phyloP scores from a whole-genome alignment of 2,797 vertebrate species.

The Pelochelys cantorii region DNA sequence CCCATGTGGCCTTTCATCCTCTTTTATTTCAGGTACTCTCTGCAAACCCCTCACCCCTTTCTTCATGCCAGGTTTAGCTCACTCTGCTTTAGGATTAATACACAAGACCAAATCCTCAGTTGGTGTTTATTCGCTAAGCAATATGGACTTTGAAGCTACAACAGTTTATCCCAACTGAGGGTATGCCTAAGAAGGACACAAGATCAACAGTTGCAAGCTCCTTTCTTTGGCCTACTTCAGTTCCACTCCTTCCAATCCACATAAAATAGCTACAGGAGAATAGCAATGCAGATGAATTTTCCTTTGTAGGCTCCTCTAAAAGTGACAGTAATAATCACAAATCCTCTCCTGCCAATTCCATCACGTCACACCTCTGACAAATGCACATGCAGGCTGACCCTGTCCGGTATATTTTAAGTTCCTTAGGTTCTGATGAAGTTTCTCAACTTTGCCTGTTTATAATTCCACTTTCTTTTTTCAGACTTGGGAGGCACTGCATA shows the following conservation, averaged over 20 bases:
- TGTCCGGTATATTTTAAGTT: background rate
- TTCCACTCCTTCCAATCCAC: background rate
- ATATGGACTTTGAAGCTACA: background rate
- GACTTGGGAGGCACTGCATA: background rate
- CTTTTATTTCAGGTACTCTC: background rate
- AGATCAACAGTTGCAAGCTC: background rate
- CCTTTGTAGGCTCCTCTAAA: background rate
- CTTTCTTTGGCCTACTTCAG: background rate
- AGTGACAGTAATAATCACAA: background rate
- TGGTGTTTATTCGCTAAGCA: background rate
- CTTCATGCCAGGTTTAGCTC: background rate
- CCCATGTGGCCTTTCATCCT: background rate
- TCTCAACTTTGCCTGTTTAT: background rate
- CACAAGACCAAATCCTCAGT: background rate
- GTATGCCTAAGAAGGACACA: background rate
- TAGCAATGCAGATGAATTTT: background rate
- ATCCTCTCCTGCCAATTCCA: background rate
- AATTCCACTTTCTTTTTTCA: background rate
- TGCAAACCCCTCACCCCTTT: too few species aligned
- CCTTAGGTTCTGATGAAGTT: background rate
- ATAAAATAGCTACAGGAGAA: background rate
- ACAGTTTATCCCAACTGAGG: background rate
- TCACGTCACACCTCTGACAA: accelerated
- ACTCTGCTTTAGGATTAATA: background rate
- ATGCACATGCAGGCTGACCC: background rate